phyloP scores from a whole-genome alignment of 2,797 vertebrate species.

The Eospalax fontanierii region DNA sequence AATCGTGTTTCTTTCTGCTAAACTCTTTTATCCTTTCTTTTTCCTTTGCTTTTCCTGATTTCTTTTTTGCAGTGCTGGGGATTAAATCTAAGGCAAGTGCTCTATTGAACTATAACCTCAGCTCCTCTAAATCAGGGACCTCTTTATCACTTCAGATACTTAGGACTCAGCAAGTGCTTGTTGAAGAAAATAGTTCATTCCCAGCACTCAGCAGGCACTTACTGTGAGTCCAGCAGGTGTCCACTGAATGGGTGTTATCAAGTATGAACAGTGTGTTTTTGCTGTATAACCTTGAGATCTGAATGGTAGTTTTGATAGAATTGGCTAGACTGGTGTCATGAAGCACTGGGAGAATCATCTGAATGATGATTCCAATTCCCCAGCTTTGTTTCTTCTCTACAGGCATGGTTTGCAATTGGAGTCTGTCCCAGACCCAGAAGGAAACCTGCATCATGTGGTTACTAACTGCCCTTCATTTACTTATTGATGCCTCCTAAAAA shows the following conservation, averaged over 20 bases:
- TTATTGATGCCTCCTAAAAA: slow-evolving; percentile 94
- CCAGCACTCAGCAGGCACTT: neutral
- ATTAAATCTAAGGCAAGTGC: neutral
- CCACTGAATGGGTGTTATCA: neutral
- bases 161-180: neutral
- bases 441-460: slow-evolving; percentile 87
- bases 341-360: neutral
- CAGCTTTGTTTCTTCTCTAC: slow-evolving; percentile 69
- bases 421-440: neutral
- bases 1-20: neutral
- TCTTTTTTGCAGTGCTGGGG: neutral
- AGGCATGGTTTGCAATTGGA: slow-evolving; percentile 69
- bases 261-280: neutral
- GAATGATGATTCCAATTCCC: neutral
- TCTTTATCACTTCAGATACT: neutral
- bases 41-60: neutral
- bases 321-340: neutral
- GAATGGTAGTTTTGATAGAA: neutral
- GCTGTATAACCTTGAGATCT: neutral
- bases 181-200: neutral
- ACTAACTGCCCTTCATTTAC: slow-evolving; percentile 74
- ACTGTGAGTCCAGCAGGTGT: neutral
- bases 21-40: neutral
- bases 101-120: neutral
- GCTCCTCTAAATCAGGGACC: neutral